Conservation (phyloP, 2,113 vertebrate genomes). For the Prinia subflava region DNA sequence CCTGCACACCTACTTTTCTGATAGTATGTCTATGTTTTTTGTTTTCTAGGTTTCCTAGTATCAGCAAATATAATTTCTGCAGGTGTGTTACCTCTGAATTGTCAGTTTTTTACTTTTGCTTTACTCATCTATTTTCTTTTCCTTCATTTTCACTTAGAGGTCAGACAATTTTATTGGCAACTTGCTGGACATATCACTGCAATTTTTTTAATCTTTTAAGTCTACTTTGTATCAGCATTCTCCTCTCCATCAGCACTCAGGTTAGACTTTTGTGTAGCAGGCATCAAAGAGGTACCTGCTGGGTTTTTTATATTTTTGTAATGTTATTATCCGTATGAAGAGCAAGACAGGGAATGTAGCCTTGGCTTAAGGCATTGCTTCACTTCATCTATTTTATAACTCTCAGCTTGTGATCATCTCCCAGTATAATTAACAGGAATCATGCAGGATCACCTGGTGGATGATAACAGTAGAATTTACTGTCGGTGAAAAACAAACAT, state of each 20-base stretch:
- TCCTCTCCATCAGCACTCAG: background rate
- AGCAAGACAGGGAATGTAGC: background rate
- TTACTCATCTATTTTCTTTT: background rate
- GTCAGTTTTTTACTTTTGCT: background rate
- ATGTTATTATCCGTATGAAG: background rate
- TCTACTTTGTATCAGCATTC: background rate
- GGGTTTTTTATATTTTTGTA: background rate
- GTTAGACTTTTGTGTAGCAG: background rate
- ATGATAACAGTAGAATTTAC: background rate
- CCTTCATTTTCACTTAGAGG: background rate
- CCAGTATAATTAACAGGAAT: background rate
- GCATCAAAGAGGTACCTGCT: background rate
- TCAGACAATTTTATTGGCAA: background rate
- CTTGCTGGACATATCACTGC: background rate
- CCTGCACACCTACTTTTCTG: background rate
- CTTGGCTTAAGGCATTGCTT: background rate
- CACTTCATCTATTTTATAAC: background rate
- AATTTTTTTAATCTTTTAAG: background rate
- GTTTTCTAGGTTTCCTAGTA: background rate
- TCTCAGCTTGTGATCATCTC: conserved; percentile 1
- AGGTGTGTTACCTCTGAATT: background rate
- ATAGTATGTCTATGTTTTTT: background rate
- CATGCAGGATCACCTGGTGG: background rate
- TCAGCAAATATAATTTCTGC: background rate
- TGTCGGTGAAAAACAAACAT: background rate